Conservation (phyloP, 2,797 vertebrate genomes). For the Adrianichthys oophorus region DNA sequence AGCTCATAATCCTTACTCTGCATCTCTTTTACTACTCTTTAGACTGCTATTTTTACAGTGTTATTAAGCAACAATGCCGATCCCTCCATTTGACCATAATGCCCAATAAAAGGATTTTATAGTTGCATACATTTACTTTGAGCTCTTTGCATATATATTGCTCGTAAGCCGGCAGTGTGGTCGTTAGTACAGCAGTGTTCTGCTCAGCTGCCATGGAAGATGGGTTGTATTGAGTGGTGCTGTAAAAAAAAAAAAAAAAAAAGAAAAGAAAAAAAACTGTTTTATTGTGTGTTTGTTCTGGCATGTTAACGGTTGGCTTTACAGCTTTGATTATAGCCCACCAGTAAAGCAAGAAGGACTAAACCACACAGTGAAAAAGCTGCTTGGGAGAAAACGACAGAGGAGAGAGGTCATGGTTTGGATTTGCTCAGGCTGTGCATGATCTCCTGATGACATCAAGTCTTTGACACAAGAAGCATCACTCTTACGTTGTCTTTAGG, state of each 20-base stretch:
- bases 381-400: slow-evolving; percentile 16
- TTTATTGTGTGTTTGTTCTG: slow-evolving; percentile 74
- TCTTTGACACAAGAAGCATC: neutral
- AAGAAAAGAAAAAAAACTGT: slow-evolving; percentile 15
- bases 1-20: slow-evolving; percentile 41
- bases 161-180: slow-evolving; percentile 34
- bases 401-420: slow-evolving; percentile 2
- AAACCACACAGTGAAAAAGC: slow-evolving; percentile 45
- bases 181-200: slow-evolving; percentile 40
- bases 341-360: slow-evolving; percentile 36
- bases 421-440: slow-evolving; percentile 17
- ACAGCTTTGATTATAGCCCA: slow-evolving; percentile 61
- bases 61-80: slow-evolving; percentile 65
- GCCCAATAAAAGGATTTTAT: slow-evolving; percentile 65
- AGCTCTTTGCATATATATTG: slow-evolving; percentile 64
- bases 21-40: slow-evolving; percentile 59
- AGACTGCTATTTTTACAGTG: slow-evolving; percentile 51
- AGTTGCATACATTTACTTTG: slow-evolving; percentile 62
- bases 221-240: slow-evolving; percentile 62
- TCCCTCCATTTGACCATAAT: slow-evolving; percentile 59
- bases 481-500: neutral
- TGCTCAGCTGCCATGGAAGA: slow-evolving; percentile 49
- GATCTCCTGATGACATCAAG: slow-evolving; percentile 8
- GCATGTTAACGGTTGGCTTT: slow-evolving; percentile 70
- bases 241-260: slow-evolving; percentile 47